Conservation (phyloP, 2,888 invertebrate species). For the Heterodera filipjevi region DNA sequence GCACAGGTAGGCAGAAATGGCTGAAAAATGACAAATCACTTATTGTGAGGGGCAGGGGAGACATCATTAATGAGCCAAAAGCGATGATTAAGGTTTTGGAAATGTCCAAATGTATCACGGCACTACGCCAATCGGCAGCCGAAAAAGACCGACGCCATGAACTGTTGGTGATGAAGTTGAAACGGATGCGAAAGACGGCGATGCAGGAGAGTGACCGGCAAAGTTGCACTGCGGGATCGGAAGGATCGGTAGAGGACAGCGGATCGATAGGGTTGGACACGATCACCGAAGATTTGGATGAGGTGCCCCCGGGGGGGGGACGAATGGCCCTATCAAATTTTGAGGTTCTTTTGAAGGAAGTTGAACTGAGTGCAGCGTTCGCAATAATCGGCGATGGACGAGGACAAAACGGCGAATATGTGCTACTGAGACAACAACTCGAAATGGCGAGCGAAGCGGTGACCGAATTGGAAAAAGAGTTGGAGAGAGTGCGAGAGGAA, state of each 20-base stretch:
- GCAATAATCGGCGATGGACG: constrained; percentile 18
- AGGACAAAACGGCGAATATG: constrained; percentile 22
- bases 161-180: constrained; percentile 58
- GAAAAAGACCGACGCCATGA: constrained; percentile 63
- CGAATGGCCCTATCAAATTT: background rate
- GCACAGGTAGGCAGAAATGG: constrained; percentile 40
- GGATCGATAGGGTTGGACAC: constrained; percentile 55
- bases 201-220: constrained; percentile 39
- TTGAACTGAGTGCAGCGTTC: constrained; percentile 31
- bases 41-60: background rate
- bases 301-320: constrained; percentile 44
- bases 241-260: constrained; percentile 59
- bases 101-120: constrained; percentile 64
- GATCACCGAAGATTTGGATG: constrained; percentile 62
- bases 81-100: constrained; percentile 48
- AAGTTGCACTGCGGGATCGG: constrained; percentile 52
- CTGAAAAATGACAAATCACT: too few species aligned
- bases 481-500: constrained; percentile 34
- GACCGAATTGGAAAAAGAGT: constrained; percentile 52
- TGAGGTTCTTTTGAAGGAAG: constrained; percentile 11
- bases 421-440: constrained; percentile 53
- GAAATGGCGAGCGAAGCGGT: constrained; percentile 52
- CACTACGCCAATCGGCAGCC: constrained; percentile 55
- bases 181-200: constrained; percentile 44
- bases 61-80: background rate